Conservation (phyloP, 2,888 invertebrate species). For the Sinelater perroti region DNA sequence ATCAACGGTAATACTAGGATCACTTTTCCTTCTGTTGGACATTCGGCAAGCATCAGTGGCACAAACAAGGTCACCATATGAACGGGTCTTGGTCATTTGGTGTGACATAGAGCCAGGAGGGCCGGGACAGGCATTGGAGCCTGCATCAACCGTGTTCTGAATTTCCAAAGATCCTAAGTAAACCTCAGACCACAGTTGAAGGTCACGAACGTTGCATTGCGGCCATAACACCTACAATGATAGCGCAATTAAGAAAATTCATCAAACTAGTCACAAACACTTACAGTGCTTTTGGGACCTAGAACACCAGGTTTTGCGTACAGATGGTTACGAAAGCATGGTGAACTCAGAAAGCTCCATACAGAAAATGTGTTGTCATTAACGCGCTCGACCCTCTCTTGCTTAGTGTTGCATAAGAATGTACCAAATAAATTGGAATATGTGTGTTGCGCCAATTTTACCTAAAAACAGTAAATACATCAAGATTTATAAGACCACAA, state of each 20-base stretch:
- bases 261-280: constrained; percentile 34
- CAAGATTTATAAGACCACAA: background rate
- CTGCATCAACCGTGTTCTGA: constrained; percentile 52
- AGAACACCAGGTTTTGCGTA: constrained; percentile 68
- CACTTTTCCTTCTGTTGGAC: constrained; percentile 79
- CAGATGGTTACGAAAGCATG: constrained; percentile 86
- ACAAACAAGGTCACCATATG: constrained; percentile 82
- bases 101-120: constrained; percentile 61
- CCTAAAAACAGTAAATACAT: constrained; percentile 65
- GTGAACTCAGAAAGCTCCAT: constrained; percentile 85
- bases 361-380: constrained; percentile 80
- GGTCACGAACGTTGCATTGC: constrained; percentile 82
- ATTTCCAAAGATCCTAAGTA: constrained; percentile 71
- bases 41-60: constrained; percentile 67
- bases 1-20: constrained; percentile 82
- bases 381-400: constrained; percentile 74
- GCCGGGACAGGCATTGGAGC: constrained; percentile 49
- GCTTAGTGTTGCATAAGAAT: constrained; percentile 89
- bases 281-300: constrained; percentile 60
- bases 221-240: constrained; percentile 82
- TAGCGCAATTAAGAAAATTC: background rate
- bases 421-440: constrained; percentile 97
- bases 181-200: constrained; percentile 85
- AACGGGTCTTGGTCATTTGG: constrained; percentile 81
- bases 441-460: constrained; percentile 93